A percentile compares a stretch with the other conserved stretches of the same genome.
These are phyloP conservation scores for Diceros bicornis DNA, from an alignment of 2,797 vertebrate genomes.

Conservation along the genomic window DNA sequence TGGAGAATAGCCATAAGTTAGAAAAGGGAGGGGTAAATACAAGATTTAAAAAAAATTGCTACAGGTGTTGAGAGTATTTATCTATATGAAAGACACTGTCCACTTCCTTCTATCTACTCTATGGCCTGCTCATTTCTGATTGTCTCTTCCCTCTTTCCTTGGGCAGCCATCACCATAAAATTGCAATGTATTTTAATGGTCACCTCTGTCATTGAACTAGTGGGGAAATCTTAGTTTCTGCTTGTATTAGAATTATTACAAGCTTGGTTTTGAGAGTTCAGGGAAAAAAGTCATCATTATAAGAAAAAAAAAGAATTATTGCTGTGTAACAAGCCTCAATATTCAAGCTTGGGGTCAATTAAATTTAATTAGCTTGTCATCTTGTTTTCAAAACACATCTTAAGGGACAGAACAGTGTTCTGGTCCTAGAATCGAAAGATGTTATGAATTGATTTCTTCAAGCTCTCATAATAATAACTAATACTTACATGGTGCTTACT, in stretches of 20 bases:
- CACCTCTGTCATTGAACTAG: not conserved
- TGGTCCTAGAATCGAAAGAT: not conserved
- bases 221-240: not conserved
- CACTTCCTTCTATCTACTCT: not conserved
- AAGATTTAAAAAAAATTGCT: not conserved
- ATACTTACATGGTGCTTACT: not conserved
- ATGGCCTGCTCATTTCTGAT: not conserved
- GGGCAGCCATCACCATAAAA: not conserved
- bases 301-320: not conserved
- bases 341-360: constrained; percentile 33
- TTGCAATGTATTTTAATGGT: not conserved
- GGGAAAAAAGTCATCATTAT: not conserved
- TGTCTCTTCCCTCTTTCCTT: not conserved
- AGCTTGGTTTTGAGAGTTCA: not conserved
- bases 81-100: not conserved
- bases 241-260: not conserved
- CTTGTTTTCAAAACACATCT: constrained; percentile 58
- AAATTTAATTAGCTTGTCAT: constrained; percentile 55
- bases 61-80: not conserved
- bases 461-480: not conserved
- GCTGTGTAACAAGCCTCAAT: not conserved
- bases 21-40: not conserved
- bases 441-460: constrained; percentile 11
- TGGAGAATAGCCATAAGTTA: not conserved
- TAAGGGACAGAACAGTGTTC: not conserved